Conservation (phyloP, 2,113 vertebrate species). For the Tapirus terrestris region DNA sequence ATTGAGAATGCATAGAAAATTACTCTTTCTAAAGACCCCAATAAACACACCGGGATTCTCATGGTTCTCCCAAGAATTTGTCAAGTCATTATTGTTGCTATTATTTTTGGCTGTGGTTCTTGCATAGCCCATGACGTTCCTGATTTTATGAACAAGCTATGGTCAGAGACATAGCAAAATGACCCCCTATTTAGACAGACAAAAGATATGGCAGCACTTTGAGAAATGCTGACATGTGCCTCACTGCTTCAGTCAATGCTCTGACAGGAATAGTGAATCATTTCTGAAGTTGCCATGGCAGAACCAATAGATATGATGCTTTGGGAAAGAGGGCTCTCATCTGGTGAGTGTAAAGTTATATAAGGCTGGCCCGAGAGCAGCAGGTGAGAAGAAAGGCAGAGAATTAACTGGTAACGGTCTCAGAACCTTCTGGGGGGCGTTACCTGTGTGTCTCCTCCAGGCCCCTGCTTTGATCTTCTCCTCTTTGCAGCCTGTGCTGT, state of each 20-base stretch:
- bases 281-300: neutral
- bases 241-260: neutral
- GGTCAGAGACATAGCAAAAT: neutral
- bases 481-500: neutral
- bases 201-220: neutral
- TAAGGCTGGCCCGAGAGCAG: neutral
- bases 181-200: neutral
- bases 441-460: neutral
- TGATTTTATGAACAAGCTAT: neutral
- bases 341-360: neutral
- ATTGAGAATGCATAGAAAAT: neutral
- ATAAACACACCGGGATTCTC: neutral
- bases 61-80: neutral
- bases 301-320: neutral
- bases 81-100: neutral
- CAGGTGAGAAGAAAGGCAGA: neutral
- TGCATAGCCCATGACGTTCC: neutral
- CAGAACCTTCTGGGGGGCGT: neutral
- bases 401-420: neutral
- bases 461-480: neutral
- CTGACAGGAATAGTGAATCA: too few relatives aligned
- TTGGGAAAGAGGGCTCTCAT: neutral
- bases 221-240: neutral
- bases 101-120: neutral
- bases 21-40: neutral